These are phyloP conservation scores for Oncorhynchus nerka DNA, from an alignment of 2,113 vertebrate genomes.

Conservation along the genomic window DNA sequence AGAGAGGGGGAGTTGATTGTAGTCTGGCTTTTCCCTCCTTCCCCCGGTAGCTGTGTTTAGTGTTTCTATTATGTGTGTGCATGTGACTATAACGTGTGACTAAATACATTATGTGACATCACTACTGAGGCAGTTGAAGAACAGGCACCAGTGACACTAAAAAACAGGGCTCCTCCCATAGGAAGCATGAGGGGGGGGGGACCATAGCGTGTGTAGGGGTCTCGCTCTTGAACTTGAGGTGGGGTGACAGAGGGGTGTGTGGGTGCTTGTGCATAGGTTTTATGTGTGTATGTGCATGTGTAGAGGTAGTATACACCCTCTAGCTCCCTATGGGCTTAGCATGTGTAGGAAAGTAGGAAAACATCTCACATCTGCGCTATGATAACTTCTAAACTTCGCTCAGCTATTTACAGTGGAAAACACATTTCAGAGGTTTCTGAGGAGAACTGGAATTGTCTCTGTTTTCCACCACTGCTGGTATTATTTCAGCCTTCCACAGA, in stretches of 20 bases:
- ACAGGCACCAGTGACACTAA: constrained; percentile 12
- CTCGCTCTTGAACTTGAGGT: neutral
- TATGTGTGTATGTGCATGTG: constrained; percentile 18
- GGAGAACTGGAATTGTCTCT: constrained; percentile 54
- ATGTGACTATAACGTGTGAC: too few relatives aligned
- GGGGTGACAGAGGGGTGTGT: neutral
- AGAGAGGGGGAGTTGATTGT: constrained; percentile 20
- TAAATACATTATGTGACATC: neutral
- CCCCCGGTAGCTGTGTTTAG: neutral
- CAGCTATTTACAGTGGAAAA: constrained; percentile 45
- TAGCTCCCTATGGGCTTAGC: neutral
- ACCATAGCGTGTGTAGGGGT: constrained; percentile 21
- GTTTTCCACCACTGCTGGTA: constrained; percentile 49
- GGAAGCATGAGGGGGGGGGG: constrained; percentile 26
- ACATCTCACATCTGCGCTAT: constrained; percentile 57
- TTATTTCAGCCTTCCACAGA: constrained; percentile 45
- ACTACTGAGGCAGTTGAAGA: constrained; percentile 27
- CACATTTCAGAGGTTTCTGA: constrained; percentile 41
- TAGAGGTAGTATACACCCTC: neutral
- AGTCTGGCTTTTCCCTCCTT: constrained; percentile 45
- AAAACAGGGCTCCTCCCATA: constrained; percentile 35
- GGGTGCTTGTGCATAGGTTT: constrained; percentile 10
- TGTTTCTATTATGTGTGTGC: constrained; percentile 23
- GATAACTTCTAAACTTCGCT: constrained; percentile 41
- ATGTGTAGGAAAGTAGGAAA: constrained; percentile 25